Base-by-base conservation (phyloP, 2,888 invertebrate species). In the Acrobeloides nanus region DNA sequence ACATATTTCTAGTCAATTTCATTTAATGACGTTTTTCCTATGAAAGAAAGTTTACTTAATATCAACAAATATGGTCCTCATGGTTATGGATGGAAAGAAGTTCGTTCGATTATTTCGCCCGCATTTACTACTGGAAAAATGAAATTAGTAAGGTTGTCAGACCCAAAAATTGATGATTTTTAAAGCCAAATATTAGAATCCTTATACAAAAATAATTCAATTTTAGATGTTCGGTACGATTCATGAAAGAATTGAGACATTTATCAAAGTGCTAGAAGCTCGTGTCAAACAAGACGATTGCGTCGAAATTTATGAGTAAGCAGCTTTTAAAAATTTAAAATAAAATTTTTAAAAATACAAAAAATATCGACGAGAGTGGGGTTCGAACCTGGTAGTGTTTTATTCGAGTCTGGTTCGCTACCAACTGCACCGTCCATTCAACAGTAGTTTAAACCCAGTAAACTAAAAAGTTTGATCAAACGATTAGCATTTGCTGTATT, bases 91-190 rank as follows among this genome's bases (percentile, higher is more conserved):
- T 84, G 84, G 84, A 82, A 80, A 64, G 78, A 76, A 39, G 72
- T 84, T 23, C 77, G 84, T 15, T 59, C 78, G 0, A 82, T 82
- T 61, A 74, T 84, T 62, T 80, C 83, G 1, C 82, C 84, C 0
- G 80, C 82, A 0, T 84, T 84, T 66, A 81, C 84, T 0, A 80
- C 83, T 0, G 82, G 81, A 6, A 84, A 83, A 73, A 73, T 84
- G 38, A 84, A 82, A 69, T 40, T 47, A 42, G 59, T 61, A 34
- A 26, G 20, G 20, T 15, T 2, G 21, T 3, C 24, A 3, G 3
- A 4, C 15, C 12, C 10, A n/a, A 35, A 34, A 34, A 8, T 34
- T 12, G n/a, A n/a, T n/a, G n/a, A n/a, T 18, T 8, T 34, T 34
- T 6, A 21, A n/a, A n/a, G n/a, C n/a, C n/a, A n/a, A n/a, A n/a